Conservation (phyloP, 2,113 vertebrate species). For the Bothrops jararaca region DNA sequence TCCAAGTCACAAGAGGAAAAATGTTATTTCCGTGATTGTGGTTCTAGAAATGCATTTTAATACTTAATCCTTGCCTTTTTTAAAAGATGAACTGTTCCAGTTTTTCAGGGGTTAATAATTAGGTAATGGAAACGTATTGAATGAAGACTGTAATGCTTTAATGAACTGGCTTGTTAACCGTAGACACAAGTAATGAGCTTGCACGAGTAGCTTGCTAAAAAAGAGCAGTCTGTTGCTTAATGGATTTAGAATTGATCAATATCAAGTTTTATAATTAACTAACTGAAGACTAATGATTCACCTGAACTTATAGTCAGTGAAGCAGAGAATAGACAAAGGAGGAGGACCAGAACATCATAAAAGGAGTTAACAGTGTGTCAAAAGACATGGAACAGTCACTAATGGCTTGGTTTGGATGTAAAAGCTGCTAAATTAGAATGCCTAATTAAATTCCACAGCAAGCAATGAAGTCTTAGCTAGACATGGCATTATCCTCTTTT, state of each 20-base stretch:
- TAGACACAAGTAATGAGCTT: conserved; percentile 27
- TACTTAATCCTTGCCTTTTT: neutral
- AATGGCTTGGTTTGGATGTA: conserved; percentile 37
- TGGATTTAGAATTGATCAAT: conserved; percentile 43
- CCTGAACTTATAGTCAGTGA: conserved; percentile 59
- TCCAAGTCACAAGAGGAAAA: neutral
- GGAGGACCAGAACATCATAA: conserved; percentile 42
- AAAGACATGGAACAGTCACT: conserved; percentile 51
- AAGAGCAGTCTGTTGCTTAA: conserved; percentile 32
- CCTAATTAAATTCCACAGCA: conserved; percentile 27
- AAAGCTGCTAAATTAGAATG: conserved; percentile 59
- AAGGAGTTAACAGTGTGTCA: conserved; percentile 33
- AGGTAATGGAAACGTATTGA: conserved; percentile 18
- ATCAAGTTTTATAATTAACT: conserved; percentile 54
- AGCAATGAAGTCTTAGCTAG: conserved; percentile 8
- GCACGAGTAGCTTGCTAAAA: conserved; percentile 41
- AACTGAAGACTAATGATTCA: conserved; percentile 57
- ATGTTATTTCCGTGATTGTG: neutral
- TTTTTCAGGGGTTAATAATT: conserved; percentile 16
- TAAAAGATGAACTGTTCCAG: neutral
- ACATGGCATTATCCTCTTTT: conserved; percentile 1
- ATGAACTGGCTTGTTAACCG: conserved; percentile 33
- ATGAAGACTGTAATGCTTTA: conserved; percentile 19
- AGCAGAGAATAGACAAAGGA: conserved; percentile 44
- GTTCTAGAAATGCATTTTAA: neutral